These are phyloP conservation scores for Stercorarius parasiticus DNA, from an alignment of 2,113 vertebrate species.

Conservation along the genomic window DNA sequence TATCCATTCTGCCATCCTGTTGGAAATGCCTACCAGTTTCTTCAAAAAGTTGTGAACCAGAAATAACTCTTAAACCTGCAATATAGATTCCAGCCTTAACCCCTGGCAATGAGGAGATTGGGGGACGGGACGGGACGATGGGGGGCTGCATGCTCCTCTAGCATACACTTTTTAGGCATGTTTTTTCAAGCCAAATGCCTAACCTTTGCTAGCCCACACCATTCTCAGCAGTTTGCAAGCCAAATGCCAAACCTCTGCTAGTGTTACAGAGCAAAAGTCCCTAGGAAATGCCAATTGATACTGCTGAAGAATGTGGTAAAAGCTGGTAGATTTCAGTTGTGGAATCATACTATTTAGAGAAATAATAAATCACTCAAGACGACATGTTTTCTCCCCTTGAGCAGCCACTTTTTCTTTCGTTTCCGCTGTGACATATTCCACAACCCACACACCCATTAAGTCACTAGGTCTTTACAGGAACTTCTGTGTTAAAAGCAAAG, in stretches of 20 bases:
- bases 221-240: background rate
- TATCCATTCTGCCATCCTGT: background rate
- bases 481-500: constrained; percentile 38
- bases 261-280: background rate
- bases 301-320: background rate
- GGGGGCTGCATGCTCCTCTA: background rate
- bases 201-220: background rate
- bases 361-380: constrained; percentile 1
- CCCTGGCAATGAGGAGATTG: rapidly evolving
- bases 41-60: background rate
- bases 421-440: constrained; percentile 57
- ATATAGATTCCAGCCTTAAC: background rate
- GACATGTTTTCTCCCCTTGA: background rate
- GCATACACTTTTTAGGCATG: background rate
- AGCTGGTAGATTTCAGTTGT: background rate
- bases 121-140: no score
- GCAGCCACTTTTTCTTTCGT: constrained; percentile 10
- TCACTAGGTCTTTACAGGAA: constrained; percentile 6
- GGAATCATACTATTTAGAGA: background rate
- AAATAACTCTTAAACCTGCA: background rate
- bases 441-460: background rate
- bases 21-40: background rate
- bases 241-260: background rate
- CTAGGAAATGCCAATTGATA: background rate
- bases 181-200: background rate